These are phyloP conservation scores for Heterotis niloticus DNA, from an alignment of 2,113 vertebrate genomes.

Conservation along the genomic window DNA sequence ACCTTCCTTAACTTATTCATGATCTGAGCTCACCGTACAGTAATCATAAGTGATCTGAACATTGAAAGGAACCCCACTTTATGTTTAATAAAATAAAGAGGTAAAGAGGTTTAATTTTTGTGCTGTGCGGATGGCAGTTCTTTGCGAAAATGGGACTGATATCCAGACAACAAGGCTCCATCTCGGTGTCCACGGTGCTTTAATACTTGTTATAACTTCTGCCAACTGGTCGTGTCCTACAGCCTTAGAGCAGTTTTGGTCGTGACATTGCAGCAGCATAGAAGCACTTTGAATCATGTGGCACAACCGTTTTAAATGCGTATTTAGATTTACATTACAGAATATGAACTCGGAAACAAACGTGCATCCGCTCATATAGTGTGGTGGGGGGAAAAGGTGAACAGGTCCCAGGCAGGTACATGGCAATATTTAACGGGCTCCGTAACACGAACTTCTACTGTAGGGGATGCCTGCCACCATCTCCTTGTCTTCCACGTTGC, in stretches of 20 bases:
- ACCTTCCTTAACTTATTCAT: constrained; percentile 48
- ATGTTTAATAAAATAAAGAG: constrained; percentile 8
- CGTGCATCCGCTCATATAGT: too few relatives aligned
- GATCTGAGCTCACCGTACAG: constrained; percentile 24
- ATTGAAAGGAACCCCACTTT: constrained; percentile 16
- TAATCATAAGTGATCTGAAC: constrained; percentile 26
- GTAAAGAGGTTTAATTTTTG: constrained; percentile 7
- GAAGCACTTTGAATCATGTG: neutral
- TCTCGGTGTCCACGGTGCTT: neutral
- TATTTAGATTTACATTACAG: neutral
- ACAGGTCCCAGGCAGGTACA: constrained; percentile 23
- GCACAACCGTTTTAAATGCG: neutral
- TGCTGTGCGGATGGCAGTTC: neutral
- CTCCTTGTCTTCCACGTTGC: neutral
- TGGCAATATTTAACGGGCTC: constrained; percentile 44
- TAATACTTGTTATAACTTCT: neutral
- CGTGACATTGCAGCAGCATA: neutral
- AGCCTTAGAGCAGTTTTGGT: neutral
- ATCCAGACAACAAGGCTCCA: neutral
- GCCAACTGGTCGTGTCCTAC: neutral
- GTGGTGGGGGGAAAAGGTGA: neutral
- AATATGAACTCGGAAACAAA: neutral
- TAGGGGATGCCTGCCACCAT: constrained; percentile 28
- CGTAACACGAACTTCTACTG: constrained; percentile 37
- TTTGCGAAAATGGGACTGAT: neutral